A percentile compares a stretch with the other conserved stretches of the same genome.
These are phyloP conservation scores for Agrochola macilenta DNA, from an alignment of 2,888 invertebrate genomes.

Conservation along the genomic window DNA sequence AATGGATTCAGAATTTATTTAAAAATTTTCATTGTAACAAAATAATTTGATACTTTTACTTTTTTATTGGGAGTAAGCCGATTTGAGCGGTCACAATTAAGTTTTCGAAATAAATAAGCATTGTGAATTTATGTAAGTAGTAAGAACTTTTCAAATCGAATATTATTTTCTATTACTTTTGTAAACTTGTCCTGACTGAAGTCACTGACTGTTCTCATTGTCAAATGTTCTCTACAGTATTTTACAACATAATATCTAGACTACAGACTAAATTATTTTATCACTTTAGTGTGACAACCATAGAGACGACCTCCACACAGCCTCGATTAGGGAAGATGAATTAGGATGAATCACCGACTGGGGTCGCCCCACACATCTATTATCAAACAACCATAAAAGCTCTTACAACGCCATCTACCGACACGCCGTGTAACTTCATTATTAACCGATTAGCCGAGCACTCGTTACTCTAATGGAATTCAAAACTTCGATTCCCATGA, in stretches of 20 bases:
- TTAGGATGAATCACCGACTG: constrained; percentile 76
- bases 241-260: background rate
- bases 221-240: background rate
- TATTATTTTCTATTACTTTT: background rate
- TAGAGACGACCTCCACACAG: constrained; percentile 49
- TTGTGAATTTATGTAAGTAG: constrained; percentile 4
- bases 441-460: constrained; percentile 43
- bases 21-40: constrained; percentile 27
- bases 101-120: constrained; percentile 16
- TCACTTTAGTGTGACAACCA: constrained; percentile 53
- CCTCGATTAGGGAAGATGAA: constrained; percentile 78
- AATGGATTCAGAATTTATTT: constrained; percentile 38
- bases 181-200: background rate
- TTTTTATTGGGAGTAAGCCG: constrained; percentile 19
- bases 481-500: constrained; percentile 35
- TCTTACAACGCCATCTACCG: constrained; percentile 46
- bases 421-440: constrained; percentile 33
- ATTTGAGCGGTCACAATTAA: constrained; percentile 9
- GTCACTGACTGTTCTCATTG: too few species aligned
- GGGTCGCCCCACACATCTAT: constrained; percentile 66
- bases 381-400: constrained; percentile 59
- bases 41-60: constrained; percentile 37
- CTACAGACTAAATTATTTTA: background rate
- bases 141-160: constrained; percentile 1
- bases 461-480: constrained; percentile 50